Evolutionary conservation across 2,113 vertebrate species (phyloP).

Genomic region (Percopsis transmontana): DNA sequence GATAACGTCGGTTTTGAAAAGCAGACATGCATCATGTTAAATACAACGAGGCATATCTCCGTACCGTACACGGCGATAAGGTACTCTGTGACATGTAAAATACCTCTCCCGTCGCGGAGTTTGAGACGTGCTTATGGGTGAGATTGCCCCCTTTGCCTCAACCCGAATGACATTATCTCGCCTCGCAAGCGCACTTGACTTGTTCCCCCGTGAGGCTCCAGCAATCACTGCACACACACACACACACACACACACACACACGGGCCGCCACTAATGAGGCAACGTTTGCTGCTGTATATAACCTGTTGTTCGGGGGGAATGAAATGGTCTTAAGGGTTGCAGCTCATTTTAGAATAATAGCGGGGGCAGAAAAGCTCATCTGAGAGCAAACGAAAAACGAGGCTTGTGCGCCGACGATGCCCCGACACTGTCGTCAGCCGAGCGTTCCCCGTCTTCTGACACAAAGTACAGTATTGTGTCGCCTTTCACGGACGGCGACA

Average conservation of each 20-base stretch:
- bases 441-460: background rate
- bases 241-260: constrained; percentile 27
- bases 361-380: background rate
- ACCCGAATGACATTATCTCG: constrained; percentile 45
- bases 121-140: constrained; percentile 1
- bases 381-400: background rate
- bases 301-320: constrained; percentile 42
- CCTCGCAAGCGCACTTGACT: constrained; percentile 30
- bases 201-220: background rate
- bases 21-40: constrained; percentile 69
- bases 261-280: constrained; percentile 23
- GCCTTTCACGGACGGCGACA: background rate
- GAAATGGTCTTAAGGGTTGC: constrained; percentile 18
- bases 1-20: constrained; percentile 76
- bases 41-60: constrained; percentile 64
- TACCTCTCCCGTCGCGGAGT: constrained; percentile 36
- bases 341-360: constrained; percentile 11
- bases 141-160: constrained; percentile 24
- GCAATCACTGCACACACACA: background rate
- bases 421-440: background rate
- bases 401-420: background rate
- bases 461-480: no score
- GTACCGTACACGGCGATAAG: constrained; percentile 61
- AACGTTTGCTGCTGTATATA: constrained; percentile 2
- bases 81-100: constrained; percentile 62